Conservation (phyloP, 64 coral and sea anemone genomes). For the Dendronephthya gigantea region DNA sequence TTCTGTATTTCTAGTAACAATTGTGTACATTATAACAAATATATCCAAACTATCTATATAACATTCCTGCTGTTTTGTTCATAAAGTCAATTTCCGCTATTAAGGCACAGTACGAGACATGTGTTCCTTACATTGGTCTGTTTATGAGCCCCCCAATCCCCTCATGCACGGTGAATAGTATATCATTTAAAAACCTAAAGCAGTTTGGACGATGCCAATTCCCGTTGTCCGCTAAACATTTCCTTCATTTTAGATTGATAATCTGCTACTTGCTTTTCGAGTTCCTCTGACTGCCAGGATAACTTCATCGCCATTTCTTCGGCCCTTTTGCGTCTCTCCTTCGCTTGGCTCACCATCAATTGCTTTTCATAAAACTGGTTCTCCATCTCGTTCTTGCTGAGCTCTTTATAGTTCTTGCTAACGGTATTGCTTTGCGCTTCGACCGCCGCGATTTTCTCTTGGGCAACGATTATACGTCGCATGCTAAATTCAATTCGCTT, state of each 20-base stretch:
- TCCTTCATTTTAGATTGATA: background rate
- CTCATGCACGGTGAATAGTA: background rate
- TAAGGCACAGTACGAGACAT: background rate
- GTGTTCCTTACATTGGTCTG: background rate
- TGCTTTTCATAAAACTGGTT: background rate
- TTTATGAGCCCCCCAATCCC: too few relatives aligned
- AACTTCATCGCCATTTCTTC: background rate
- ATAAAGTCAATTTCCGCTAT: background rate
- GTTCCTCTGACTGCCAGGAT: background rate
- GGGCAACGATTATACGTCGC: background rate
- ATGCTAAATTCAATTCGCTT: background rate
- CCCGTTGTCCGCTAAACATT: constrained; percentile 9
- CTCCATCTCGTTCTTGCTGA: background rate
- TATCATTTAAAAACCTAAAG: background rate
- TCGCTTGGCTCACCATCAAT: background rate
- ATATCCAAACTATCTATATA: background rate
- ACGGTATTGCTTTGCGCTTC: background rate
- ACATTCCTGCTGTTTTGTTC: background rate
- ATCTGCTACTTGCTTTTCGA: background rate
- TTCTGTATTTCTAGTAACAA: too few relatives aligned
- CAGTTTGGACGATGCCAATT: background rate
- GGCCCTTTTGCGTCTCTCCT: background rate
- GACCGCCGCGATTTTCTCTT: background rate
- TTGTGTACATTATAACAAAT: background rate
- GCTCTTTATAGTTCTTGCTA: background rate